Base-by-base conservation (phyloP, 1,140 invertebrate genomes). In the Dendrolimus punctatus region DNA sequence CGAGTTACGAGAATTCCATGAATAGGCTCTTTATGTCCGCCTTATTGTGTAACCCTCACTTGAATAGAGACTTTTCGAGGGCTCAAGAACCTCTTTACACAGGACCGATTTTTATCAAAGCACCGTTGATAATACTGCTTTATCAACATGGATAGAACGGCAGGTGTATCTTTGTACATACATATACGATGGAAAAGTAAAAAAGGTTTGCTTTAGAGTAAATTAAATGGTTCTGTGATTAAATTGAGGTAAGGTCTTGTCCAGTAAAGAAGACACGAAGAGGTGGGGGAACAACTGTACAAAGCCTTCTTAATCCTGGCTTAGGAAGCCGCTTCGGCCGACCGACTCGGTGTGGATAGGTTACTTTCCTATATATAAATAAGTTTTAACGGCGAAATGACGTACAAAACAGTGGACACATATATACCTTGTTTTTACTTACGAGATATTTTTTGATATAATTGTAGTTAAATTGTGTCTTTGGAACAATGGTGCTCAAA, bases 1-100 rank as follows among this genome's bases (percentile, higher is more conserved):
- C 50, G 58, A 62, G 61, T 68, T 62, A 54, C 48, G 55, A 45
- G 49, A 52, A 57, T 61, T 49, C 65, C 50, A 58, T 66, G 62
- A 64, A 73, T 59, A 58, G 56, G 46, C 52, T 53, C 61, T 68
- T 66, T 66, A 68, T 68, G 49, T 52, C 48, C 8, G 48, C 43
- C 51, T 66, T 53, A 71, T 66, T 69, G 57, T 64, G 44, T 51
- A 55, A 23, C 41, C 50, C 42, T 40, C 39, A 45, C 56, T 50
- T 70, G 66, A 66, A 66, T 66, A 48, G 49, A 62, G 51, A 45
- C n/a, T 45, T 51, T 53, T 48, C 46, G 36, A 23, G n/a, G 47
- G 51, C 40, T 55, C 49, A 43, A 36, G 51, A 40, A 52, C 45
- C 51, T 55, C 54, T 68, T 60, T 57, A 42, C 49, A 51, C 49